A percentile compares a stretch with the other conserved stretches of the same genome.
Conservation (phyloP, 2,797 vertebrate genomes). For the Cossypha dichroa region DNA sequence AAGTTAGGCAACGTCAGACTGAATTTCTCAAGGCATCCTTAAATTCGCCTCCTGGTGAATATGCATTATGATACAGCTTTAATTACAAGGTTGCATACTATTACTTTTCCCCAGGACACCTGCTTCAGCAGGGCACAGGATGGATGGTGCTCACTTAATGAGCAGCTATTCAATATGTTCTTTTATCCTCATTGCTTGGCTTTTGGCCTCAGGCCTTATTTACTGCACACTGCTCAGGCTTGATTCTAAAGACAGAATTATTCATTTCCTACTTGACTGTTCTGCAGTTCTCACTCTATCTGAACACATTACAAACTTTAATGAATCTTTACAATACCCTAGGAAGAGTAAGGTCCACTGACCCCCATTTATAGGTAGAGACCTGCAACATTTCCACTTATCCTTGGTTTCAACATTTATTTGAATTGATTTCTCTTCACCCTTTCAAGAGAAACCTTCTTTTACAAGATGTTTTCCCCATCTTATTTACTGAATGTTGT, state of each 20-base stretch:
- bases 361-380: neutral
- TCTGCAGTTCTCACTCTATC: neutral
- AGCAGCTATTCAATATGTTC: constrained; percentile 66
- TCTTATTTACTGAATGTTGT: neutral
- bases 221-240: constrained; percentile 44
- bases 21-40: constrained; percentile 48
- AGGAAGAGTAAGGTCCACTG: neutral
- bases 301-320: constrained; percentile 2
- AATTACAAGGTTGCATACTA: constrained; percentile 64
- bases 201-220: constrained; percentile 68
- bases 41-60: constrained; percentile 60
- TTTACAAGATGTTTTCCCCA: neutral
- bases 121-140: constrained; percentile 59
- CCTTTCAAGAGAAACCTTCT: neutral
- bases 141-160: constrained; percentile 62
- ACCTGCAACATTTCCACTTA: neutral
- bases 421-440: neutral
- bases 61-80: constrained; percentile 59
- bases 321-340: neutral
- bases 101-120: constrained; percentile 68
- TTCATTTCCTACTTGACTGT: constrained; percentile 46
- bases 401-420: neutral
- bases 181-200: constrained; percentile 61
- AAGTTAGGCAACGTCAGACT: neutral
- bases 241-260: constrained; percentile 59